Percentiles rank a stretch among this genome's conserved stretches.
These are phyloP conservation scores for Tympanuchus pallidicinctus DNA, from an alignment of 2,113 vertebrate species.

Conservation along the genomic window DNA sequence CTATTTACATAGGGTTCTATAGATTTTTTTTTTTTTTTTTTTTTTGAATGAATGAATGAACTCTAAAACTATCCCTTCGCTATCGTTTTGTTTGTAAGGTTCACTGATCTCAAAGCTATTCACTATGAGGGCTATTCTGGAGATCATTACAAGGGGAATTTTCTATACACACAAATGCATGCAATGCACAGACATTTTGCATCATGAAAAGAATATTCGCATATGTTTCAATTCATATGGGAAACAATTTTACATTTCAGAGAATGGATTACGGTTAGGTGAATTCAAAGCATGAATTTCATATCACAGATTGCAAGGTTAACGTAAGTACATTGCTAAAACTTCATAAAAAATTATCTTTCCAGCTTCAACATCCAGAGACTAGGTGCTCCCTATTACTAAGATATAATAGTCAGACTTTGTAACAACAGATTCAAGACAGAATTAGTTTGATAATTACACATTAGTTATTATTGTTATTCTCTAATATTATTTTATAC, in stretches of 20 bases:
- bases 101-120: conserved; percentile 35
- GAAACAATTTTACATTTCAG: conserved; percentile 6
- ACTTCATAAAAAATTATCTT: background rate
- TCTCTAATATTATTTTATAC: conserved; percentile 44
- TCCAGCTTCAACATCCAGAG: background rate
- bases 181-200: background rate
- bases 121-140: background rate
- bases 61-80: conserved; percentile 30
- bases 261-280: background rate
- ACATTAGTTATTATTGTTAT: conserved; percentile 40
- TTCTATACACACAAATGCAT: background rate
- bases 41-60: background rate
- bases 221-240: background rate
- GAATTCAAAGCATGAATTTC: background rate
- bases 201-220: background rate
- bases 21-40: conserved; percentile 21
- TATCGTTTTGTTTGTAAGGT: conserved; percentile 37
- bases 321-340: background rate
- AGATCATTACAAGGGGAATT: background rate
- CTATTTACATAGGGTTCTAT: conserved; percentile 63
- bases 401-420: conserved; percentile 11
- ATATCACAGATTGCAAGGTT: conserved; percentile 1
- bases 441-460: conserved; percentile 25
- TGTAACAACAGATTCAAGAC: background rate
- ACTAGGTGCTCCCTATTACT: background rate